Evolutionary conservation across 1,140 invertebrate genomes (phyloP), one percentile per base, ranked within the genome.

Genomic region (Cydia pomonella): DNA sequence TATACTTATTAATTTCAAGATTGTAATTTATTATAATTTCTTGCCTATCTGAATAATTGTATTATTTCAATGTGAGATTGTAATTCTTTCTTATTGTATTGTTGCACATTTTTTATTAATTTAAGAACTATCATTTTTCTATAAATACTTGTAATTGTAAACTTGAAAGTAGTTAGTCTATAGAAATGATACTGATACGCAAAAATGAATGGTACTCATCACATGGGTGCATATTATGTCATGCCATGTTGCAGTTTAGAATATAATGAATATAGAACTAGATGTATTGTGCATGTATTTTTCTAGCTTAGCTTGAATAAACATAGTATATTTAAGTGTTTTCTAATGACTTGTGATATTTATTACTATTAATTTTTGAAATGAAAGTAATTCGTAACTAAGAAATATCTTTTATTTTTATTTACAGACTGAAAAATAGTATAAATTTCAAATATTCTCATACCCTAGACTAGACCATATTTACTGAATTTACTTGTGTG

Each of bases 201-300:
- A 3, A 13, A 47, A 13, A 44, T 16, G 4, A 16, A 47, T 47
- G 44, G 7, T 38, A 9, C 33, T 38, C 33, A 9, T 38, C 33
- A 9, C 33, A 38, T 3, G 25, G 38, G 2, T 41, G 38, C 38
- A 41, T 41, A 9, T 47, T 50, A 50, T 50, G 47, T n/a, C n/a
- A 50, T 12, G 6, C n/a, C 18, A 7, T 50, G 16, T n/a, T 50
- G n/a, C 47, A 13, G 47, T n/a, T 50, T n/a, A 13, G n/a, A n/a
- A n/a, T n/a, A 13, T 50, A 50, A 50, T 75, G 41, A 75, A 72
- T 73, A 72, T 63, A 76, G 38, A 73, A 41, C 13, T 41, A 62
- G 16, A 18, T 53, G 5, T 47, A 47, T 4, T 47, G 12, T 53
- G 50, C 50, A 21, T 53, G 50, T 9, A 53, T n/a, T 59, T 59